phyloP scores from a whole-genome alignment of 1,140 invertebrate genomes.

The Sarcophaga peregrina region DNA sequence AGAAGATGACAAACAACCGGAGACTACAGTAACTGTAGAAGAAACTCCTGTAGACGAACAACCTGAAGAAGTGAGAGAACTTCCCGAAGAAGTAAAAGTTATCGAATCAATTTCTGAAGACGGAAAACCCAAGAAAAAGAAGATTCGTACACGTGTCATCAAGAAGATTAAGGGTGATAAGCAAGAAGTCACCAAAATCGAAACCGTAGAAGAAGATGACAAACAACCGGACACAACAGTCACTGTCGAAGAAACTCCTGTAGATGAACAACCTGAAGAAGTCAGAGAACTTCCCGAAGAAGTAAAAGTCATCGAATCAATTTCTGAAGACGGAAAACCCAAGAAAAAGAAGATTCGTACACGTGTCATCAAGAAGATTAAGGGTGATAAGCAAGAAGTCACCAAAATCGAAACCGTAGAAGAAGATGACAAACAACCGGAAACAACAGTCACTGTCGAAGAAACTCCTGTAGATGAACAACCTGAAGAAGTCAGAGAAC shows the following conservation, averaged over 20 bases:
- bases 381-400: constrained; percentile 57
- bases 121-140: constrained; percentile 48
- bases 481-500: constrained; percentile 46
- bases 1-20: constrained; percentile 61
- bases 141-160: constrained; percentile 47
- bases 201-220: constrained; percentile 56
- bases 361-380: constrained; percentile 48
- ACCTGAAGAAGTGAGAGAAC: constrained; percentile 38
- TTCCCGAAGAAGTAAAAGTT: constrained; percentile 50
- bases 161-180: constrained; percentile 48
- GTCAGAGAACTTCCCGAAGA: constrained; percentile 43
- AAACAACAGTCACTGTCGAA: constrained; percentile 54
- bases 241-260: constrained; percentile 47
- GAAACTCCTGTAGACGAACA: constrained; percentile 41
- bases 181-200: constrained; percentile 52
- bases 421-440: constrained; percentile 53
- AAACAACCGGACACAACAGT: constrained; percentile 54
- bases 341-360: constrained; percentile 48
- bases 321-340: constrained; percentile 41
- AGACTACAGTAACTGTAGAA: constrained; percentile 55
- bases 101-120: constrained; percentile 56
- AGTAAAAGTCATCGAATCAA: constrained; percentile 32
- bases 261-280: constrained; percentile 39
- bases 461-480: constrained; percentile 43
- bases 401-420: constrained; percentile 52